Evolutionary conservation across 2,113 vertebrate genomes (phyloP).

Genomic region (Phalacrocorax brasilianus): DNA sequence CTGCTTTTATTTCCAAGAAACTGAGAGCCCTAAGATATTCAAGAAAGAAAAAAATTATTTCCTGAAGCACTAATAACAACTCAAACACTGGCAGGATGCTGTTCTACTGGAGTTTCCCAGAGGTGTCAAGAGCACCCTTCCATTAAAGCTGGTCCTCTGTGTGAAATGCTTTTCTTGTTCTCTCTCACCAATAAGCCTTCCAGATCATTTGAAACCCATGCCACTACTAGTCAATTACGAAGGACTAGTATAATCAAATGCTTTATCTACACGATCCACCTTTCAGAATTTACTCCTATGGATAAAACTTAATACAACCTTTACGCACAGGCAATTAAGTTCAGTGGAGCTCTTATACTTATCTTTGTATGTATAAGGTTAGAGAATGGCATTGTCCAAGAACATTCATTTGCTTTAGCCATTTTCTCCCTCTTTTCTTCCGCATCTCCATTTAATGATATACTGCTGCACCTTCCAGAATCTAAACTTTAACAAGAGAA

Average conservation of each 20-base stretch:
- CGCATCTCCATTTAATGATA: background rate
- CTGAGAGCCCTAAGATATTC: background rate
- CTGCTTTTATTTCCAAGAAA: background rate
- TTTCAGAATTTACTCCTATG: background rate
- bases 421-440: background rate
- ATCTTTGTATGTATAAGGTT: fast-evolving
- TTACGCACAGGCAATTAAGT: background rate
- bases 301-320: background rate
- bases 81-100: background rate
- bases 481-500: background rate
- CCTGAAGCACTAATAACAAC: background rate
- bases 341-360: background rate
- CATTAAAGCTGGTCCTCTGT: background rate
- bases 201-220: background rate
- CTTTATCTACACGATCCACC: background rate
- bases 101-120: background rate
- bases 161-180: background rate
- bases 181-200: background rate
- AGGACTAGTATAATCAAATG: background rate
- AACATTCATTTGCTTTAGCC: background rate
- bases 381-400: background rate
- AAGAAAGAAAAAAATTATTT: background rate
- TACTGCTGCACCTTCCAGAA: background rate
- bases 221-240: background rate
- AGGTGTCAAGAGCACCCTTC: background rate